Conservation (phyloP, 2,888 invertebrate genomes). For the Sipha maydis region DNA sequence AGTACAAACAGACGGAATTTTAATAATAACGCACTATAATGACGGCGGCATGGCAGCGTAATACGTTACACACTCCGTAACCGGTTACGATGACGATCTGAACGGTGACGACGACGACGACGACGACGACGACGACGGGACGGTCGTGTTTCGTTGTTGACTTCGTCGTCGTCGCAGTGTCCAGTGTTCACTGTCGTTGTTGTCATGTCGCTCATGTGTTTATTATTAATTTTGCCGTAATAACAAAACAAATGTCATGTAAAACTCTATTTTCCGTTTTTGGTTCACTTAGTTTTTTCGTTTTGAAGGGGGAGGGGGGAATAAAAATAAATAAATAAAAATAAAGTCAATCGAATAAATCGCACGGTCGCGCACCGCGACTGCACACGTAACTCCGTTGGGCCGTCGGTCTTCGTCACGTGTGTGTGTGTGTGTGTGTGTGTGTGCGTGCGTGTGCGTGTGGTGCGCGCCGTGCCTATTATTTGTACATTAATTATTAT, state of each 20-base stretch:
- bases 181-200: too few relatives aligned
- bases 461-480: neutral
- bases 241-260: constrained; percentile 15
- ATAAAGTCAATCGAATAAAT: neutral
- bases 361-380: neutral
- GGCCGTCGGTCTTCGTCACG: too few relatives aligned
- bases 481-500: neutral
- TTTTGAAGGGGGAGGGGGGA: neutral
- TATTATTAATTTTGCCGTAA: constrained; percentile 25
- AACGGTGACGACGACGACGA: neutral
- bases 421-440: too few relatives aligned
- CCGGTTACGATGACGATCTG: neutral
- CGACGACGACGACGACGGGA: neutral
- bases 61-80: neutral
- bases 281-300: neutral
- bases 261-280: neutral
- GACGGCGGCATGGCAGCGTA: too few relatives aligned
- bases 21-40: neutral
- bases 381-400: too few relatives aligned
- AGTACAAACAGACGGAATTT: constrained; percentile 52
- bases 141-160: too few relatives aligned
- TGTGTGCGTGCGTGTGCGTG: neutral
- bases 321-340: too few relatives aligned
- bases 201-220: too few relatives aligned
- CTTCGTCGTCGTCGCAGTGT: too few relatives aligned